Evolutionary conservation across 2,888 invertebrate genomes (phyloP).

Genomic region (Trachelus iudaicus): DNA sequence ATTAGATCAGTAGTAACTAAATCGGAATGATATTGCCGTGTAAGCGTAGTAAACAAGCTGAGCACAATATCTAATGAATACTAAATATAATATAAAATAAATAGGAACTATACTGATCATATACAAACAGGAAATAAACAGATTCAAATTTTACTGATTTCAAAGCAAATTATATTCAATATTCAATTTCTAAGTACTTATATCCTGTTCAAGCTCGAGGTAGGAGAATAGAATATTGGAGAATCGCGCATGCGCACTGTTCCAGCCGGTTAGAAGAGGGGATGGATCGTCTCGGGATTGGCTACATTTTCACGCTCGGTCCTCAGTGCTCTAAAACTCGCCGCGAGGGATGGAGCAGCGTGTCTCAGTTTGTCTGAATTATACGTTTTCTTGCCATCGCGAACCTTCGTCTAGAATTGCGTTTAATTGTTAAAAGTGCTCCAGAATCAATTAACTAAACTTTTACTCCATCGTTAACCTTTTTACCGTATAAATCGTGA

Average conservation of each 20-base stretch:
- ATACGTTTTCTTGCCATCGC: neutral
- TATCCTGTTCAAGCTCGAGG: neutral
- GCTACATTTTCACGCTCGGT: neutral
- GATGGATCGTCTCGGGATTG: neutral
- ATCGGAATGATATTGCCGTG: too few species aligned
- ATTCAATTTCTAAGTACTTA: neutral
- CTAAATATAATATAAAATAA: neutral
- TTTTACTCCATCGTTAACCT: neutral
- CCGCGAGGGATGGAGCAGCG: neutral
- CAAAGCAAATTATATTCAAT: neutral
- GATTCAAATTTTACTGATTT: neutral
- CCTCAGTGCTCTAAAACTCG: neutral
- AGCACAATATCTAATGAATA: neutral
- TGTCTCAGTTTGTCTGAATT: neutral
- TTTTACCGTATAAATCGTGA: neutral
- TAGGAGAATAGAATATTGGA: neutral
- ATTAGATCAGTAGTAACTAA: neutral
- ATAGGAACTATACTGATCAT: neutral
- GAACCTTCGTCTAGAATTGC: neutral
- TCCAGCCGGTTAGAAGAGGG: neutral
- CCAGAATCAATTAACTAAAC: neutral
- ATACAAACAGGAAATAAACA: neutral
- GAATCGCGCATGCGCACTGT: neutral
- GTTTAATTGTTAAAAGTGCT: neutral
- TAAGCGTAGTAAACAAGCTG: neutral